Evolutionary conservation across 2,888 invertebrate species (phyloP), one percentile per base, ranked within the genome.

Genomic region (Pammene fasciana): DNA sequence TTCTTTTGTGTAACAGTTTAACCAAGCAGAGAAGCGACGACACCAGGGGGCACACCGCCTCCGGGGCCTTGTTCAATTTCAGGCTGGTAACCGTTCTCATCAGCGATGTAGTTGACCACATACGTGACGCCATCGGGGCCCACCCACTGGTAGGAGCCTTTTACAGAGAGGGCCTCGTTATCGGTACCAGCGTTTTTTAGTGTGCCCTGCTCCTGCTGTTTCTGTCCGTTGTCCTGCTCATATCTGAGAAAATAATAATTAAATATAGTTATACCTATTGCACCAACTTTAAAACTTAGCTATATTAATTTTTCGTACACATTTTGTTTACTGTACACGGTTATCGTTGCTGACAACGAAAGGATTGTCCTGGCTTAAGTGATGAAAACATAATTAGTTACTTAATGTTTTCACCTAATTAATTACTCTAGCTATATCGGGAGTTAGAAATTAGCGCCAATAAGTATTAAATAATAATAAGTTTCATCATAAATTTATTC

Each of bases 61-160:
- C 83, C 84, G 0, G 85, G 82, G 0, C 84, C 84, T 70, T 88
- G 85, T 52, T 86, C 85, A 16, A 88, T 85, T 16, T 80, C 83
- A 1, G 94, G 93, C 72, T 92, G 91, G 88, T 87, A 94, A 8
- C 94, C 94, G 75, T 93, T 93, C 75, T 94, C 94, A 73, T 94
- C 94, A 36, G 94, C 94, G 8, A 89, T 80, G 83, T 94, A 94
- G 57, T 80, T 90, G 26, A 94, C 83, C 16, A 85, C 88, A 80
- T 94, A 93, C 1, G 82, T 86, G 52, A 90, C 85, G 10, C 93
- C 93, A 70, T 93, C 93, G 45, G 92, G 92, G 3, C 86, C 94
- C 0, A 89, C 77, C 83, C 92, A 94, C 34, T 89, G 85, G 84
- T 89, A 94, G 4, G 89, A 87, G 14, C 94, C 94, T 54, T 78